Percentiles rank a stretch among this genome's conserved stretches.
phyloP scores from a whole-genome alignment of 2,797 vertebrate genomes.

The Tolypeutes matacus region DNA sequence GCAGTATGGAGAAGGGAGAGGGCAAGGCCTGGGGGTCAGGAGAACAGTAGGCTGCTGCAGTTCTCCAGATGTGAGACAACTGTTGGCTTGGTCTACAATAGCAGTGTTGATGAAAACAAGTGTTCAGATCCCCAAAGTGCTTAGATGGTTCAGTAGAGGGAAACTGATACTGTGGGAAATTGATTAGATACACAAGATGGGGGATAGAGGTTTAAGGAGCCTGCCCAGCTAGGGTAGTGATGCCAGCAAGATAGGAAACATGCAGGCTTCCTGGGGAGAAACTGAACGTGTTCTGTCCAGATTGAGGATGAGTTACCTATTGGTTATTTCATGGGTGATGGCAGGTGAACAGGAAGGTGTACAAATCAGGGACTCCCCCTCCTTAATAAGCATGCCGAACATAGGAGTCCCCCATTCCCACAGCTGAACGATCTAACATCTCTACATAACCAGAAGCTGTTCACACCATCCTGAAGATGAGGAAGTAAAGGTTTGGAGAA shows the following conservation, averaged over 20 bases:
- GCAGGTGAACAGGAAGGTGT: neutral
- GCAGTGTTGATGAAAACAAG: neutral
- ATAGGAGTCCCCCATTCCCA: neutral
- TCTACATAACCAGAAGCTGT: neutral
- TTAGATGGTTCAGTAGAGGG: neutral
- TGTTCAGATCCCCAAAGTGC: neutral
- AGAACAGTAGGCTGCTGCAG: neutral
- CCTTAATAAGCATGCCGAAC: neutral
- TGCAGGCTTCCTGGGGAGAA: neutral
- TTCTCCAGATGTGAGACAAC: rapidly evolving
- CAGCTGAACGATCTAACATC: neutral
- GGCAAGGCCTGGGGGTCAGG: no score
- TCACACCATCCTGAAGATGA: neutral
- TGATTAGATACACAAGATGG: neutral
- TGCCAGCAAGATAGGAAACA: neutral
- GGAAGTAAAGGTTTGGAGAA: neutral
- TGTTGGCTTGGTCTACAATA: neutral
- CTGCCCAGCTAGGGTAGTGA: neutral
- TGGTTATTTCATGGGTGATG: neutral
- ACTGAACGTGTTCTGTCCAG: neutral
- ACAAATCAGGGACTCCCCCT: neutral
- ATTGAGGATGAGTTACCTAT: neutral
- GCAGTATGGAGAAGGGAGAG: neutral
- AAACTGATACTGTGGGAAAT: neutral
- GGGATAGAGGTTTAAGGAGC: neutral